Evolutionary conservation across 2,797 vertebrate species (phyloP).

Genomic region (Glossophaga mutica): DNA sequence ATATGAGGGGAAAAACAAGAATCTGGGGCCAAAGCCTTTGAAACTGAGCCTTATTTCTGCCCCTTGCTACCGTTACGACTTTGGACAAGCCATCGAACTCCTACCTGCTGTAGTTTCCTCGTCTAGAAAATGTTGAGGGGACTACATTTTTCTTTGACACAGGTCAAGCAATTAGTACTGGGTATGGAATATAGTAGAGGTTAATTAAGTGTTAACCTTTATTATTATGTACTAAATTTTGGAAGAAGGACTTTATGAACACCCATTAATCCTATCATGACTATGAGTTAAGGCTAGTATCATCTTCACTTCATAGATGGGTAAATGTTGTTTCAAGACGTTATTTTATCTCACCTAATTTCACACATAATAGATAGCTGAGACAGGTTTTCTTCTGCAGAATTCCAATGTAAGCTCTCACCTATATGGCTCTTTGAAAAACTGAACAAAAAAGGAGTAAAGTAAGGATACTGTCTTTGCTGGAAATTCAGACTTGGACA

Average conservation of each 20-base stretch:
- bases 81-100: background rate
- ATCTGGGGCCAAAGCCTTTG: background rate
- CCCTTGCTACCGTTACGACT: background rate
- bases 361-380: background rate
- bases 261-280: background rate
- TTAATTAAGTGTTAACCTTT: background rate
- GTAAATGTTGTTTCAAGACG: background rate
- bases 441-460: background rate
- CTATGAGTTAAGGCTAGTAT: background rate
- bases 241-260: background rate
- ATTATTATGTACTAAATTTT: background rate
- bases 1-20: background rate
- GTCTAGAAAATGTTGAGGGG: background rate
- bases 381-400: background rate
- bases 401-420: background rate
- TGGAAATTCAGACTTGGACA: background rate
- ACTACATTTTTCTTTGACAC: background rate
- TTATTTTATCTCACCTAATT: background rate
- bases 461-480: background rate
- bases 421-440: background rate
- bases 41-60: background rate
- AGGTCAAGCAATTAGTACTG: background rate
- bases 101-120: background rate
- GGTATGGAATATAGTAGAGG: background rate
- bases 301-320: background rate